phyloP scores from a whole-genome alignment of 53 echinoderm and acorn worm species.

The Holothuria scabra region DNA sequence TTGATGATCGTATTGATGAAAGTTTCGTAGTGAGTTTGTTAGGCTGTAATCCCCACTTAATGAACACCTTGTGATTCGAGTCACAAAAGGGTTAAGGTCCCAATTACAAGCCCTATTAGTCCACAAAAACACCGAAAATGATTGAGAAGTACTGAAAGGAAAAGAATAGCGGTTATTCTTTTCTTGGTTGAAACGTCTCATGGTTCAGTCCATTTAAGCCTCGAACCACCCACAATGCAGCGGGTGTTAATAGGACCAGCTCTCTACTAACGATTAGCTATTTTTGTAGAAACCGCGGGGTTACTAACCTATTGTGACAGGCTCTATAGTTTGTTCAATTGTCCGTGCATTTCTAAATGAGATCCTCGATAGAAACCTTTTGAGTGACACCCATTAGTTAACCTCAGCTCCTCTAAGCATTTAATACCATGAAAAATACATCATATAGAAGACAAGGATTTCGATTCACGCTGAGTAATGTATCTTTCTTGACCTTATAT shows the following conservation, averaged over 20 bases:
- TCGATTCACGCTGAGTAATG: too few species aligned
- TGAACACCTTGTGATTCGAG: conserved; percentile 17
- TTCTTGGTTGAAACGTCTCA: neutral
- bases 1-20: too few species aligned
- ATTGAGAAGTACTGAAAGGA: conserved; percentile 1
- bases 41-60: conserved; percentile 33
- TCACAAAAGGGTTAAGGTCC: conserved; percentile 28
- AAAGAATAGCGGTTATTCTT: conserved; percentile 10
- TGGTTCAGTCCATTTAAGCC: neutral
- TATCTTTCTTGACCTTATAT: too few species aligned
- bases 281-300: neutral
- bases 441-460: too few species aligned
- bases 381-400: conserved; percentile 33
- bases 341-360: conserved; percentile 24
- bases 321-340: conserved; percentile 13
- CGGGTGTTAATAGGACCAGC: conserved; percentile 10
- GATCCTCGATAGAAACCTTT: neutral
- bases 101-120: conserved; percentile 40
- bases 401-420: too few species aligned
- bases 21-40: neutral
- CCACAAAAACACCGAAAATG: conserved; percentile 14
- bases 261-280: conserved; percentile 9
- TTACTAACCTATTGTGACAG: conserved; percentile 4
- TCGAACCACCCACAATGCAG: conserved; percentile 25
- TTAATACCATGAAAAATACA: too few species aligned